These are phyloP conservation scores for Heterotilapia buettikoferi DNA, from an alignment of 2,113 vertebrate species.

Conservation along the genomic window DNA sequence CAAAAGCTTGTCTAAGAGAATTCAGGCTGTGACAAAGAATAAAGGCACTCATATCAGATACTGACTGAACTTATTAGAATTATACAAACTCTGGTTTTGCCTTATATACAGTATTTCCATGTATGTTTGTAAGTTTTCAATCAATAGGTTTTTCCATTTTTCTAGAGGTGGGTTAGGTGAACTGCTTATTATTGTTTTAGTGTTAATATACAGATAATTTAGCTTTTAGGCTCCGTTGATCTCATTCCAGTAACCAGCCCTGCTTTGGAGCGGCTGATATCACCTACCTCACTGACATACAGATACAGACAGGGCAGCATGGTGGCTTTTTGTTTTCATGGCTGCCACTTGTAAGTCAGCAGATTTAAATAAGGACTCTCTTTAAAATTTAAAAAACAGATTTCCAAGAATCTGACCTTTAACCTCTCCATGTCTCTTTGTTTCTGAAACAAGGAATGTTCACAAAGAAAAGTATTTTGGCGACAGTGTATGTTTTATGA, in stretches of 20 bases:
- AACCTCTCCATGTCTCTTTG: neutral
- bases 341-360: neutral
- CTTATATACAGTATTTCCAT: neutral
- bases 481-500: neutral
- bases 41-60: neutral
- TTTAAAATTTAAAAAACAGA: neutral
- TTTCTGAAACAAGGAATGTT: neutral
- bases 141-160: neutral
- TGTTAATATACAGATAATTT: neutral
- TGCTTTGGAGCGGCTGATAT: rapidly evolving
- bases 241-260: neutral
- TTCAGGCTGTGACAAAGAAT: neutral
- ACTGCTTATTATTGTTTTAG: neutral
- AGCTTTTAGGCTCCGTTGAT: neutral
- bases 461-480: neutral
- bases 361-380: neutral
- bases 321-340: neutral
- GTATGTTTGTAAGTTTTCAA: neutral
- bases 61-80: neutral
- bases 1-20: neutral
- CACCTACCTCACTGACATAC: neutral
- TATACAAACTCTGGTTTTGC: neutral
- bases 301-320: neutral
- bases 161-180: neutral
- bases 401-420: neutral